These are phyloP conservation scores for Scaptomyza parva DNA, from an alignment of 2,888 invertebrate species.

Conservation along the genomic window DNA sequence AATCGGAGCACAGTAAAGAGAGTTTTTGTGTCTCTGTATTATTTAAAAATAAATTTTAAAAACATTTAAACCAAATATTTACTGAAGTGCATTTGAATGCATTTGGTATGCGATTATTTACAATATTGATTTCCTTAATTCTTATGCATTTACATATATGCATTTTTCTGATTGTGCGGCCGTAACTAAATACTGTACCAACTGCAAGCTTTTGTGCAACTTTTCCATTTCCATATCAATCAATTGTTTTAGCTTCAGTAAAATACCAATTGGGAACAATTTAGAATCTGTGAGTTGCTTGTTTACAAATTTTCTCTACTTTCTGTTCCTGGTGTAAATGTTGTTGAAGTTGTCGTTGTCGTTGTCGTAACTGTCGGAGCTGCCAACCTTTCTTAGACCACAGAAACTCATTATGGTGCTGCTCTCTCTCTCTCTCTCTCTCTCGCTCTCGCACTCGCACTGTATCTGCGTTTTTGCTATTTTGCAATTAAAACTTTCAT, in stretches of 20 bases:
- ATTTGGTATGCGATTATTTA: background rate
- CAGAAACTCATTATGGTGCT: conserved; percentile 76
- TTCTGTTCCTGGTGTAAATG: conserved; percentile 29
- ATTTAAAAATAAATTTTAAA: conserved; percentile 7
- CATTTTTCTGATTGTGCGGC: no score
- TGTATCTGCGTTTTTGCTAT: conserved; percentile 72
- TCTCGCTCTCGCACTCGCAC: conserved; percentile 8
- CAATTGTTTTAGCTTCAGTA: conserved; percentile 12
- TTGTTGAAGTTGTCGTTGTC: conserved; percentile 32
- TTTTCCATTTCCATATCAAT: conserved; percentile 22
- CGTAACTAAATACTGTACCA: no score
- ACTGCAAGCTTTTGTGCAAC: no score
- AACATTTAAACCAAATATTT: conserved; percentile 15
- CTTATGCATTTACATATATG: no score
- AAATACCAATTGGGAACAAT: conserved; percentile 15
- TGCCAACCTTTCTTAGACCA: conserved; percentile 77
- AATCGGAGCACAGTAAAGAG: background rate
- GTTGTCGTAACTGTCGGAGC: conserved; percentile 47
- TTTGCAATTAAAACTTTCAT: conserved; percentile 84
- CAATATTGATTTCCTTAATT: no score
- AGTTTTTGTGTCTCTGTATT: background rate
- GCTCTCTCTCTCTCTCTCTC: conserved; percentile 12
- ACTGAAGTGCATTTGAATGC: background rate
- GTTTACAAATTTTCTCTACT: conserved; percentile 15
- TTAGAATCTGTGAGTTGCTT: conserved; percentile 22